These are phyloP conservation scores for mouse (Mus musculus) DNA, from an alignment of 2,113 vertebrate genomes.

Conservation along the genomic window DNA sequence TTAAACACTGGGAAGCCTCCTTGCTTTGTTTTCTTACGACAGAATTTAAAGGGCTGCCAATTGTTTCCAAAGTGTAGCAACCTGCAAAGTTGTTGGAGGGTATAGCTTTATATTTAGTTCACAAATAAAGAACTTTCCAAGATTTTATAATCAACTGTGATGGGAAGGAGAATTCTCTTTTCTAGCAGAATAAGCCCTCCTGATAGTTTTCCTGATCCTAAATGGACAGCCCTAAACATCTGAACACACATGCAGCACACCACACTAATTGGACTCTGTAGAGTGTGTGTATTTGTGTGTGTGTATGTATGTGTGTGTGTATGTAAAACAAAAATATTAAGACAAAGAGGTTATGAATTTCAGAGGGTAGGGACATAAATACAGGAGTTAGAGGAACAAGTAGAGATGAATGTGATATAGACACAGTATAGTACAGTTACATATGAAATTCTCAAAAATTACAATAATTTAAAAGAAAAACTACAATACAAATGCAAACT, in stretches of 20 bases:
- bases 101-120: background rate
- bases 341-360: background rate
- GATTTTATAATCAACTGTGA: background rate
- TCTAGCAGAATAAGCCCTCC: too few species aligned
- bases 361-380: background rate
- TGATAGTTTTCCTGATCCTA: background rate
- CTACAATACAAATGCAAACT: background rate
- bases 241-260: background rate
- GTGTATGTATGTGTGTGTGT: background rate
- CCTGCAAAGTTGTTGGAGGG: background rate
- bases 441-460: background rate
- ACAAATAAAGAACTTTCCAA: background rate
- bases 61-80: background rate
- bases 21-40: background rate
- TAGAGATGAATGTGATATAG: background rate
- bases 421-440: too few species aligned
- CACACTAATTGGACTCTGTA: background rate
- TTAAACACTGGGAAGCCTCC: background rate
- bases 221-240: background rate
- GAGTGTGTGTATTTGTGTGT: background rate
- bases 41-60: background rate
- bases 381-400: background rate
- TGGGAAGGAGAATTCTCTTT: background rate
- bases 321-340: background rate
- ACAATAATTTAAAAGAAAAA: background rate